phyloP scores from a whole-genome alignment of 2,888 invertebrate species.

The Hecatera dysodea region DNA sequence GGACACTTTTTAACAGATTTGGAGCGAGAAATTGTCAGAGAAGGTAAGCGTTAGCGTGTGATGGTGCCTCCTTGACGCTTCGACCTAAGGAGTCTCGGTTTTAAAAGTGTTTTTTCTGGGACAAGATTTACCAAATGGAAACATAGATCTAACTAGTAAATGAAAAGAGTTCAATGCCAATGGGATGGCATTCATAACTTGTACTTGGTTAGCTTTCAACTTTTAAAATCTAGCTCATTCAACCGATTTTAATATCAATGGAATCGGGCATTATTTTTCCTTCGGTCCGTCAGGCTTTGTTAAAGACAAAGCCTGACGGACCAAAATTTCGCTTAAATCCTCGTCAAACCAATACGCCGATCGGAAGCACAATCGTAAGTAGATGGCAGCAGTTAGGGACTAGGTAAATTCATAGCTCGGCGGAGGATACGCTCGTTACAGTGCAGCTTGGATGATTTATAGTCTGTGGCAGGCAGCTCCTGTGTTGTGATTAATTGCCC shows the following conservation, averaged over 20 bases:
- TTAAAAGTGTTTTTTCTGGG: constrained; percentile 3
- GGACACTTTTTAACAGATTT: constrained; percentile 51
- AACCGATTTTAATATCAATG: background rate
- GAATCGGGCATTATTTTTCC: background rate
- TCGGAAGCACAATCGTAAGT: constrained; percentile 34
- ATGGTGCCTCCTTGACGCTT: constrained; percentile 37
- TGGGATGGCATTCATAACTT: background rate
- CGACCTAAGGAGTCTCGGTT: constrained; percentile 5
- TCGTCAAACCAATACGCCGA: constrained; percentile 13
- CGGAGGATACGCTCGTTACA: constrained; percentile 74
- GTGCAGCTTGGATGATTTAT: constrained; percentile 82
- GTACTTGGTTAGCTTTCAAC: background rate
- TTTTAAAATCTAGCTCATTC: background rate
- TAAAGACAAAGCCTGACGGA: background rate
- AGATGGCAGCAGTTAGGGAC: constrained; percentile 22
- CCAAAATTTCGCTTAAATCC: background rate
- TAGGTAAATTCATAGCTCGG: constrained; percentile 66
- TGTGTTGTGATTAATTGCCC: constrained; percentile 83
- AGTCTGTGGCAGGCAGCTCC: constrained; percentile 68
- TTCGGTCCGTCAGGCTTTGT: too few relatives aligned
- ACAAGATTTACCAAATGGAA: background rate
- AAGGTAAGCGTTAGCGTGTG: constrained; percentile 35
- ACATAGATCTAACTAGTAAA: background rate
- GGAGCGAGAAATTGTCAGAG: constrained; percentile 42
- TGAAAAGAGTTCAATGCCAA: background rate